phyloP scores from a whole-genome alignment of 37 sponge, comb jelly and placozoan genomes.

The Axinella damicornis region DNA sequence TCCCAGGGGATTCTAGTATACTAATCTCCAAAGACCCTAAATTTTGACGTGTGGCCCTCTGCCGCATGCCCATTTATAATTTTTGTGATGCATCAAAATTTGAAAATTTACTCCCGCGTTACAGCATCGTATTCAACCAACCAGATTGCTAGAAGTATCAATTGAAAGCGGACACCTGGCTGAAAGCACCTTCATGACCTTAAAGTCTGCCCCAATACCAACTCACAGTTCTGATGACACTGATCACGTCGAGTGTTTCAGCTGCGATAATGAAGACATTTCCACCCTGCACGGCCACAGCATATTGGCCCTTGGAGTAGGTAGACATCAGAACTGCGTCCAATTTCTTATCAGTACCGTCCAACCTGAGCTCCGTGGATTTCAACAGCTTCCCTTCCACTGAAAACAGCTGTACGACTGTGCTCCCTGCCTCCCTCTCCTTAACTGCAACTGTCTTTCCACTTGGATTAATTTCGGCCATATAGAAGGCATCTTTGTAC shows the following conservation, averaged over 20 bases:
- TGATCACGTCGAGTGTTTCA: conserved; percentile 21
- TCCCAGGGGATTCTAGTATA: no score
- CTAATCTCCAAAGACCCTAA: no score
- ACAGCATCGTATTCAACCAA: no score
- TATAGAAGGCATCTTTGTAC: conserved; percentile 44
- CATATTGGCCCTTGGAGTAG: conserved; percentile 32
- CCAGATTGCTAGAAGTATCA: no score
- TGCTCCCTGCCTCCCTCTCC: conserved; percentile 13
- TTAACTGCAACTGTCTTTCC: conserved; percentile 44
- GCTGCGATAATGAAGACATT: conserved; percentile 33
- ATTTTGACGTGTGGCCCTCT: no score
- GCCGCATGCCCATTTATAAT: no score
- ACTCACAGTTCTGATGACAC: conserved; percentile 25
- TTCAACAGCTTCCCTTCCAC: conserved; percentile 21
- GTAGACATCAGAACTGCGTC: conserved; percentile 31
- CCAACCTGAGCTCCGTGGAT: not conserved
- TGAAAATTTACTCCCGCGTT: no score
- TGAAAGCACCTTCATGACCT: no score
- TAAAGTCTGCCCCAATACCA: no score
- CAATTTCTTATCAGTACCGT: not conserved
- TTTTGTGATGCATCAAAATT: no score
- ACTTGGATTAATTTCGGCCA: conserved; percentile 54
- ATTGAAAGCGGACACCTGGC: no score
- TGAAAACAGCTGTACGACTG: conserved; percentile 46
- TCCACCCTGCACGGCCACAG: conserved; percentile 58